Base-by-base conservation (phyloP, 2,797 vertebrate genomes). In the Pterois miles region DNA sequence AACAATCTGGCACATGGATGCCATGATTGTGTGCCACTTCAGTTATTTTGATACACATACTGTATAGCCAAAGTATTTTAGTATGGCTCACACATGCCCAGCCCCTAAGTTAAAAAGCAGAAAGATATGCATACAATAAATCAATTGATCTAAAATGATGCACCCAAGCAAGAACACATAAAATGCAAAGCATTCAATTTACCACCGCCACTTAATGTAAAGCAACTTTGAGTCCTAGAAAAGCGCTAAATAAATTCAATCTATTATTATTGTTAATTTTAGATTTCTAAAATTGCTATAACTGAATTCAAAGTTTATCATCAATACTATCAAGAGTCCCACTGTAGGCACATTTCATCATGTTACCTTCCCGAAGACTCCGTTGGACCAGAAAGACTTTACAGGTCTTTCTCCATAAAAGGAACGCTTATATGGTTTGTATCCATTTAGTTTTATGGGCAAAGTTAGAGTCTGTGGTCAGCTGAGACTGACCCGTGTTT, bases 381-480 rank as follows among this genome's bases (percentile, higher is more conserved):
- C 65, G 57, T 66, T 60, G 62, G 34, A 76, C 25, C 60, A 74
- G 27, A 50, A 23, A 18, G 18, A 40, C 38, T 29, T 23, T 31
- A 27, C 29, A 57, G 27, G 46, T 62, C 4, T 50, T 1, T 23
- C 22, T 40, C 25, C 69, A 57, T 60, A 70, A 54, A 65, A 60
- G 38, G 5, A 65, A 36, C 29, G 66, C 75, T 74, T 78, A 85
- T 53, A 36, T 91, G n/a, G n/a, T n/a, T n/a, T n/a, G 78, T 57
- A 63, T 80, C 86, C 67, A 89, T 68, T 86, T 87, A 83, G 71
- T 74, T 91, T 87, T 78, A 87, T 50, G 68, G 75, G 54, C 67
- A 62, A 46, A 68, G 80, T 78, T 84, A 85, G 62, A 76, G 86
- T 77, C 85, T 74, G 27, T 75, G 85, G 75, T 91, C 71, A 84